Base-by-base conservation (phyloP, 2,888 invertebrate genomes). In the Trissonchulus sp. region DNA sequence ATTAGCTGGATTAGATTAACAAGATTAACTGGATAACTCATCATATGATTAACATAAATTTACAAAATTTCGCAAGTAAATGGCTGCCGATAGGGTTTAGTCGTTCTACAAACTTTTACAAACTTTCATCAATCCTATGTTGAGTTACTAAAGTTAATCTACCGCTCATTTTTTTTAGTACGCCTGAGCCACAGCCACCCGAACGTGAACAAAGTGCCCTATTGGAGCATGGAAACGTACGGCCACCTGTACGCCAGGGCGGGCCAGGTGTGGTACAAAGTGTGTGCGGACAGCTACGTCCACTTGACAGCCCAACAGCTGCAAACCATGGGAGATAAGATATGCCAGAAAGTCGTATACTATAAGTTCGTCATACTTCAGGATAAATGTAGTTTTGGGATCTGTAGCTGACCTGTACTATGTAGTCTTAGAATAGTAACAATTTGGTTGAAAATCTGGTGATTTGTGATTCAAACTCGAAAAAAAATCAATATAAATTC, bases 301-400 rank as follows among this genome's bases (percentile, higher is more conserved):
- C 15, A 65, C 8, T 15, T 65, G 31, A 15, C 15, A 15, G 65
- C 28, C 28, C 31, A 65, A 65, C 31, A 65, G 15, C 34, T 65
- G 65, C 28, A 30, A 18, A 8, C 15, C 15, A 31, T 65, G 15
- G 65, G 65, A 18, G 65, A 65, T 65, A 8, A 65, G 8, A 15
- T 31, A 30, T 65, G 65, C n/a, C 15, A 30, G 18, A 65, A 65
- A 65, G n/a, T 34, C 15, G 34, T 65, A n/a, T 65, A 31, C 65
- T 65, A 65, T n/a, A 65, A 8, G 65, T 65, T 31, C 28, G 60
- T 60, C n/a, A n/a, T n/a, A n/a, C n/a, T 60, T 60, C 60, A 60
- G 60, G 18, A n/a, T 60, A 60, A 18, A 18, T 60, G 60, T 60
- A 60, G 60, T 60, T 60, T 18, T 60, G 18, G 60, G 60, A 18